Conservation (phyloP, 2,888 invertebrate species). For the Diploptera punctata region DNA sequence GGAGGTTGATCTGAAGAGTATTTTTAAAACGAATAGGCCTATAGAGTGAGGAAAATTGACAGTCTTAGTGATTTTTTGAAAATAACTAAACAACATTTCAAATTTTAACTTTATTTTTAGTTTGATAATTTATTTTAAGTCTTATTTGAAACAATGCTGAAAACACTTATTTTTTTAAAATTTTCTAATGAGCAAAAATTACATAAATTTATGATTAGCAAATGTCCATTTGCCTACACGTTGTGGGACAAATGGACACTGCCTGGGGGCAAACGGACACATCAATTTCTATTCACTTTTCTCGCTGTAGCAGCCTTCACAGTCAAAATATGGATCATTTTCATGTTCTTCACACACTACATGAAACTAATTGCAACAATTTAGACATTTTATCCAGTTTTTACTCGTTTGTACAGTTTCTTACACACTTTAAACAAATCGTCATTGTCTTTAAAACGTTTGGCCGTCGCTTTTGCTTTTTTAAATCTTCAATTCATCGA, state of each 20-base stretch:
- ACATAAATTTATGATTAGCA: neutral
- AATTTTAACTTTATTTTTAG: neutral
- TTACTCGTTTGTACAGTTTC: neutral
- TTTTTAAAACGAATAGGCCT: no score
- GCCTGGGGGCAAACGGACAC: no score
- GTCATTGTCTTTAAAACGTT: neutral
- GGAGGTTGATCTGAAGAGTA: no score
- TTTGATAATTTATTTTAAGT: no score
- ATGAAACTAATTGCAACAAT: neutral
- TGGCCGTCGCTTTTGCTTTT: neutral
- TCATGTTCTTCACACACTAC: neutral
- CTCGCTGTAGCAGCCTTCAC: neutral
- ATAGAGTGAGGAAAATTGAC: neutral
- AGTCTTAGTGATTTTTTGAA: neutral
- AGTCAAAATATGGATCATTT: no score
- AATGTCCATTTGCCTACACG: neutral
- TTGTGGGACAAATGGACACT: no score
- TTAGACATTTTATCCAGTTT: neutral
- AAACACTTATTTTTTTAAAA: no score
- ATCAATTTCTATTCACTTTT: neutral
- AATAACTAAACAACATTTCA: neutral
- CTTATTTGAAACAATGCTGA: neutral
- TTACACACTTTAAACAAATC: neutral
- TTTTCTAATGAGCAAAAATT: no score
- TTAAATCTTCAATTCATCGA: no score